Percentiles rank a stretch among this genome's conserved stretches.
phyloP scores from a whole-genome alignment of 2,797 vertebrate species.

The Galago senegalensis region DNA sequence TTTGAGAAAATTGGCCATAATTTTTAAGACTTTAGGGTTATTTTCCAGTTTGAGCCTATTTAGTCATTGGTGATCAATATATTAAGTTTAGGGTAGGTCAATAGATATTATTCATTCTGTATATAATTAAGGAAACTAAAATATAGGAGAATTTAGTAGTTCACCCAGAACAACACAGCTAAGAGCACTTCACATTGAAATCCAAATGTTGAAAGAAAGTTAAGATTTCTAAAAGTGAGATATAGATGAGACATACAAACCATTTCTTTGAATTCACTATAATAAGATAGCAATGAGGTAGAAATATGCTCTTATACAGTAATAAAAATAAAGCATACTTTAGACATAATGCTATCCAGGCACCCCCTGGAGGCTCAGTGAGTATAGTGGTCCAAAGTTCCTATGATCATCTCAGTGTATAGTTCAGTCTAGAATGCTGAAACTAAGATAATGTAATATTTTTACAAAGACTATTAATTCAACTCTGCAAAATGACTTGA shows the following conservation, averaged over 20 bases:
- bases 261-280: background rate
- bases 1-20: background rate
- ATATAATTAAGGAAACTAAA: conserved; percentile 27
- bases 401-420: background rate
- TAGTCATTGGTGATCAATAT: background rate
- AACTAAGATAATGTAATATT: background rate
- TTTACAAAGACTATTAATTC: conserved; percentile 46
- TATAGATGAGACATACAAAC: background rate
- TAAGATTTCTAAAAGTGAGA: conserved; percentile 15
- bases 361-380: background rate
- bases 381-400: background rate
- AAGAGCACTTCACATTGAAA: background rate
- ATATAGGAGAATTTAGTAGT: background rate
- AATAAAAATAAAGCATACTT: background rate
- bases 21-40: background rate
- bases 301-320: background rate
- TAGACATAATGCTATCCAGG: background rate
- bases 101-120: background rate
- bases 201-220: conserved; percentile 7
- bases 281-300: background rate
- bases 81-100: background rate
- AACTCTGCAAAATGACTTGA: conserved; percentile 20
- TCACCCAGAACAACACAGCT: background rate
- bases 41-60: conserved; percentile 8
- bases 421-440: background rate